phyloP scores from a whole-genome alignment of 2,888 invertebrate genomes.

The Papilio protenor region DNA sequence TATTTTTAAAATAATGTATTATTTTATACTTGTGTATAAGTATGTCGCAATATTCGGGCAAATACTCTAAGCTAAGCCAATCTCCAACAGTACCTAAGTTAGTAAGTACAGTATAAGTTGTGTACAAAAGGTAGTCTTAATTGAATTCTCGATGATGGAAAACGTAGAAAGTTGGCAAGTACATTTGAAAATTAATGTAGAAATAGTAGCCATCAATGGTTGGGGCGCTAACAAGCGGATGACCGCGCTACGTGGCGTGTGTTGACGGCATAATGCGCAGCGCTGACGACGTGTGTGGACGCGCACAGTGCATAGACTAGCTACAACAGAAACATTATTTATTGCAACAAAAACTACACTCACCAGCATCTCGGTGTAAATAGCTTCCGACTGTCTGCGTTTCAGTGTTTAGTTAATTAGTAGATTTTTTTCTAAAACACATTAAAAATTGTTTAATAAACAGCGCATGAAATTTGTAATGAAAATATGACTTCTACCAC shows the following conservation, averaged over 20 bases:
- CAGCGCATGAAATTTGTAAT: background rate
- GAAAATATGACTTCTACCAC: slow-evolving; percentile 17
- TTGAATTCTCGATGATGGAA: background rate
- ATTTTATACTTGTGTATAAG: too few relatives aligned
- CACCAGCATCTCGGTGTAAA: too few relatives aligned
- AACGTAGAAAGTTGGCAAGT: background rate
- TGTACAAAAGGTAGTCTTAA: too few relatives aligned
- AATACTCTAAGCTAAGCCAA: too few relatives aligned
- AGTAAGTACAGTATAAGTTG: slow-evolving; percentile 30
- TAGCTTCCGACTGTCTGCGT: background rate
- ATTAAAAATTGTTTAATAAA: background rate
- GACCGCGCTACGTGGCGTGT: slow-evolving; percentile 41
- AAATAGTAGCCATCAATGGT: slow-evolving; percentile 25
- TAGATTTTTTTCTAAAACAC: too few relatives aligned
- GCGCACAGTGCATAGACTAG: slow-evolving; percentile 54
- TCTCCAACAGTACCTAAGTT: too few relatives aligned
- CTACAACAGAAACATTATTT: background rate
- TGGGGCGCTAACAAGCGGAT: slow-evolving; percentile 39
- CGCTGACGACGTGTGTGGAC: slow-evolving; percentile 55
- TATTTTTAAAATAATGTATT: too few relatives aligned
- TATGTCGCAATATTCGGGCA: too few relatives aligned
- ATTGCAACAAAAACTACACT: background rate
- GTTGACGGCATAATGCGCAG: slow-evolving; percentile 64
- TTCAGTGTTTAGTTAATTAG: background rate
- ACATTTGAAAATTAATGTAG: background rate